Conservation (phyloP, 2,888 invertebrate species). For the Tetropium fuscum region DNA sequence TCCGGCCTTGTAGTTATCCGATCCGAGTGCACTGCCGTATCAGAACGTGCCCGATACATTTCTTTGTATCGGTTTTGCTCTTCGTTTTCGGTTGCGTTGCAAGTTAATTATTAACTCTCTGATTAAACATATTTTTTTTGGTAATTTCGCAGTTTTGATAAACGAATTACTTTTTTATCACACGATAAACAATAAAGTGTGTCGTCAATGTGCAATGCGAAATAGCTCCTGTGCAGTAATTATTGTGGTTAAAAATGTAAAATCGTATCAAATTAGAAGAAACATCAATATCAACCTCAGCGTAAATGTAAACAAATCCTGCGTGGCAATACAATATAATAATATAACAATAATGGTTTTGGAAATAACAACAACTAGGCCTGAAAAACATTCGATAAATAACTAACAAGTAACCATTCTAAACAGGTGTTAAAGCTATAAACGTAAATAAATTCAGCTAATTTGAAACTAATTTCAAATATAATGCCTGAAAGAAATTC, state of each 20-base stretch:
- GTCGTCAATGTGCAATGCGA: too few species aligned
- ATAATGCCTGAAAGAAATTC: slow-evolving; percentile 56
- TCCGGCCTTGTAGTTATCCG: neutral
- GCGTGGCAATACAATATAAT: too few species aligned
- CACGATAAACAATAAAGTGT: too few species aligned
- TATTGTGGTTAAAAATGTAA: too few species aligned
- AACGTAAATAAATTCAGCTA: slow-evolving; percentile 50
- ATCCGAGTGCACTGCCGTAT: neutral
- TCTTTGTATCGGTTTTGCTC: slow-evolving; percentile 3
- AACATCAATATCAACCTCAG: too few species aligned
- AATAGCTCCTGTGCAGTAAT: too few species aligned
- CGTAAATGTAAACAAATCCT: too few species aligned
- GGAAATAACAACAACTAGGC: too few species aligned
- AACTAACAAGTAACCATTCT: slow-evolving; percentile 25
- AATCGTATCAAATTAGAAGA: too few species aligned
- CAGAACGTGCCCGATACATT: slow-evolving; percentile 2
- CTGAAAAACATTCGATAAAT: neutral
- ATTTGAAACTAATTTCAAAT: slow-evolving; percentile 58
- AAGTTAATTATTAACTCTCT: slow-evolving; percentile 12
- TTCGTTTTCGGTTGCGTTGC: slow-evolving; percentile 3
- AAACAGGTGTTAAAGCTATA: slow-evolving; percentile 51
- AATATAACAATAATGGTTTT: too few species aligned
- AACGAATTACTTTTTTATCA: neutral
- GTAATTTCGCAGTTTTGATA: slow-evolving; percentile 3
- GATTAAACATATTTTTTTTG: neutral